A percentile compares a stretch with the other conserved stretches of the same genome.
phyloP scores from a whole-genome alignment of 2,888 invertebrate genomes.

The Tuta absoluta region DNA sequence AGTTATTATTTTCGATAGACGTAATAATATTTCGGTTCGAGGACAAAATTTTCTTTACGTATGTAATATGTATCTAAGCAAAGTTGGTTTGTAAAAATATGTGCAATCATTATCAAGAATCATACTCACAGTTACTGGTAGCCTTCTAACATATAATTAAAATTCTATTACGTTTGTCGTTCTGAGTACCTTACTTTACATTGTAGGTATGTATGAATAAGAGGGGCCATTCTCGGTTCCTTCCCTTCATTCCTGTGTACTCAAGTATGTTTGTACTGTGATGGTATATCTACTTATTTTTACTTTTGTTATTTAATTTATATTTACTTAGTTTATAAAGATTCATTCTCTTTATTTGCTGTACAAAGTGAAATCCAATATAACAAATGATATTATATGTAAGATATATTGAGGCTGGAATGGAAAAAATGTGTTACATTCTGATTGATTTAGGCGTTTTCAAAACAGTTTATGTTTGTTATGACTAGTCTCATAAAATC shows the following conservation, averaged over 20 bases:
- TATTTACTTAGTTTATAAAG: conserved; percentile 24
- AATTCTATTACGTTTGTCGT: no score
- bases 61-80: no score
- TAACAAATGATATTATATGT: conserved; percentile 2
- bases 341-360: conserved; percentile 21
- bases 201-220: no score
- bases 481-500: background rate
- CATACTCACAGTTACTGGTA: no score
- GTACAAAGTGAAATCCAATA: background rate
- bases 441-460: background rate
- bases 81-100: no score
- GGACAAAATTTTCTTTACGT: no score
- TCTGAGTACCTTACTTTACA: no score
- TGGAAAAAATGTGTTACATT: background rate
- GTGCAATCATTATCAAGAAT: no score
- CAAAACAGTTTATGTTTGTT: background rate
- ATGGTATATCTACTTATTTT: conserved; percentile 56
- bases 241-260: conserved; percentile 36
- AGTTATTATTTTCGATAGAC: no score
- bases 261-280: conserved; percentile 49
- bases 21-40: no score
- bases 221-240: background rate
- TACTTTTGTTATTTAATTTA: conserved; percentile 45
- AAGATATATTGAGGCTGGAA: conserved; percentile 3
- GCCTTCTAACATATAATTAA: no score